Conservation (phyloP, 2,113 vertebrate genomes). For the Cheirogaleus medius region DNA sequence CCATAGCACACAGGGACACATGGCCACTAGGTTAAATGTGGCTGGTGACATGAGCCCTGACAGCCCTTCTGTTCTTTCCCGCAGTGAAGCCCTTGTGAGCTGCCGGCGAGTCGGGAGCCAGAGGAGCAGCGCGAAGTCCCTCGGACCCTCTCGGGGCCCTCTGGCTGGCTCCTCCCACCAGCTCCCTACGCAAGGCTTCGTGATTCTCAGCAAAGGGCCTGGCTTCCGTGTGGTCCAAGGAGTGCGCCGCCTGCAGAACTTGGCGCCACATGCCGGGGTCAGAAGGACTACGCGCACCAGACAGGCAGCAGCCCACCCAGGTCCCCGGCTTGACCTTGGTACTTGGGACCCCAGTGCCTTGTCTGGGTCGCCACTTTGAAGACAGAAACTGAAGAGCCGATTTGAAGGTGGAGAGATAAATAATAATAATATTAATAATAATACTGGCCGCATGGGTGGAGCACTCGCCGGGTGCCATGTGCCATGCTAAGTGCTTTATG, state of each 20-base stretch:
- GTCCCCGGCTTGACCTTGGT: not conserved
- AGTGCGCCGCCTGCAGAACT: slow-evolving; percentile 44
- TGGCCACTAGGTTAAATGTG: not conserved
- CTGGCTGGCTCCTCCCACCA: slow-evolving; percentile 53
- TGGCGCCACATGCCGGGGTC: not conserved
- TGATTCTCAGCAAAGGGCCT: slow-evolving; percentile 38
- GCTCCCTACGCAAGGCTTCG: not conserved
- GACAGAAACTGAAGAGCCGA: slow-evolving; percentile 52
- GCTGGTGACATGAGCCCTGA: not conserved
- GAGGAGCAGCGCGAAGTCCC: slow-evolving; percentile 44
- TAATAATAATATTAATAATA: slow-evolving; percentile 71
- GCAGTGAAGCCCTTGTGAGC: slow-evolving; percentile 75
- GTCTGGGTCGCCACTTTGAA: not conserved
- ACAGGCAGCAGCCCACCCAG: not conserved
- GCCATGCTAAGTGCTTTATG: not conserved
- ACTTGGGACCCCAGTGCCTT: slow-evolving; percentile 18
- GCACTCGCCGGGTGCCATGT: not conserved
- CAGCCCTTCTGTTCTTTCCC: slow-evolving; percentile 67
- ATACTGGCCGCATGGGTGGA: not conserved
- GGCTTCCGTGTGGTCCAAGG: not conserved
- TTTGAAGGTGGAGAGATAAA: not conserved
- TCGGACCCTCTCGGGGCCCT: slow-evolving; percentile 38
- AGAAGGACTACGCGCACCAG: not conserved
- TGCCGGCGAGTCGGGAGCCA: slow-evolving; percentile 42
- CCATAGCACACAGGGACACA: rapidly evolving